These are phyloP conservation scores for Lepidothrix coronata DNA, from an alignment of 2,113 vertebrate genomes.

Conservation along the genomic window DNA sequence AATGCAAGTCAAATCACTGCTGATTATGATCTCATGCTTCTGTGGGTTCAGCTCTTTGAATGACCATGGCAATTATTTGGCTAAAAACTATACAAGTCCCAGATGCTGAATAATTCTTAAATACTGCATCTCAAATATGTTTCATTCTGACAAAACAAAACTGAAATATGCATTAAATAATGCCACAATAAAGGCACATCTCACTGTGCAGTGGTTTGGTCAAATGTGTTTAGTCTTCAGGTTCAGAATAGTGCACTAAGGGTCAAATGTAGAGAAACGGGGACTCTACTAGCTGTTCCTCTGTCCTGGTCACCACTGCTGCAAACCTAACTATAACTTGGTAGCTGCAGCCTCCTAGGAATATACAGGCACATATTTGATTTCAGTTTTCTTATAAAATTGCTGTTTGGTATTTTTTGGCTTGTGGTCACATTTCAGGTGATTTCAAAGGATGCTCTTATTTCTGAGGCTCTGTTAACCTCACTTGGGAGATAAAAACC, in stretches of 20 bases:
- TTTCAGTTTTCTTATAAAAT: neutral
- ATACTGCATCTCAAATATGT: neutral
- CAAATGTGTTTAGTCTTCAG: neutral
- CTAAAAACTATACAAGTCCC: slow-evolving; percentile 7
- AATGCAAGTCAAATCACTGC: slow-evolving; percentile 30
- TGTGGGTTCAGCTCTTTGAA: slow-evolving; percentile 33
- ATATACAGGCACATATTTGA: neutral
- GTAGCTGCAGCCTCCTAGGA: neutral
- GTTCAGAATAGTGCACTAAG: neutral
- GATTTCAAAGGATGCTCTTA: neutral
- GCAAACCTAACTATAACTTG: neutral
- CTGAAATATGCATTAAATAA: neutral
- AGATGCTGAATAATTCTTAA: slow-evolving; percentile 27
- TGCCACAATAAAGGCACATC: neutral
- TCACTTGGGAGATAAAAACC: neutral
- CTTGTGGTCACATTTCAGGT: neutral
- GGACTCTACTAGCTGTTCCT: neutral
- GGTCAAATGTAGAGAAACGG: neutral
- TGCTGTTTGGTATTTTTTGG: neutral
- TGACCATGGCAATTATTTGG: slow-evolving; percentile 9
- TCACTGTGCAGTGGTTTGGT: neutral
- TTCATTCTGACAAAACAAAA: neutral
- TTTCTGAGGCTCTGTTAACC: neutral
- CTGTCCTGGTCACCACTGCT: neutral
- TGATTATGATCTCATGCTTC: slow-evolving; percentile 42